These are phyloP conservation scores for Cyprinodon brontotheroides DNA, from an alignment of 2,113 vertebrate species.

Conservation along the genomic window DNA sequence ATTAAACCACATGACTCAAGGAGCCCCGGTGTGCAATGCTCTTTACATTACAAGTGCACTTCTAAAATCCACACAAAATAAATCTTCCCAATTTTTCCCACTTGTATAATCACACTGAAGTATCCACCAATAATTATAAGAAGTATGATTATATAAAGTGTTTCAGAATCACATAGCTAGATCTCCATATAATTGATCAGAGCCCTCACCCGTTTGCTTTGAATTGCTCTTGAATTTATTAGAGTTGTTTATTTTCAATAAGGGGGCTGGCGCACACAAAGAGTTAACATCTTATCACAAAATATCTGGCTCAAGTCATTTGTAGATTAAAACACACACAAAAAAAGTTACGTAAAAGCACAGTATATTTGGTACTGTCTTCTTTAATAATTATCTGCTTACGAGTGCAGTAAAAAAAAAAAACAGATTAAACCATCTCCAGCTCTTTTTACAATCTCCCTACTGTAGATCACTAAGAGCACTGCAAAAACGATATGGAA, in stretches of 20 bases:
- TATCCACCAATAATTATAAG: conserved; percentile 25
- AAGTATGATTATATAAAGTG: conserved; percentile 34
- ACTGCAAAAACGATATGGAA: no score
- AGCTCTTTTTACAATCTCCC: no score
- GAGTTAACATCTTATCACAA: conserved; percentile 28
- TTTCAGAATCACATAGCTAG: neutral
- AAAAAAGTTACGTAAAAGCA: neutral
- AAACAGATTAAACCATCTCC: no score
- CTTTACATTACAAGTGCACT: conserved; percentile 55
- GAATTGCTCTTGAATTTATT: conserved; percentile 28
- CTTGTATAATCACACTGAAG: conserved; percentile 24
- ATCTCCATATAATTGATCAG: conserved; percentile 35
- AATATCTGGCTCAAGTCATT: conserved; percentile 20
- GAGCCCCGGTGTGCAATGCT: conserved; percentile 12
- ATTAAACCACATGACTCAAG: conserved; percentile 31
- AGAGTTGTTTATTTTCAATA: conserved; percentile 22
- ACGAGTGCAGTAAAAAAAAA: no score
- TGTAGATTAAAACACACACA: conserved; percentile 3
- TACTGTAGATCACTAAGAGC: no score
- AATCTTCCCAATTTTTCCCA: conserved; percentile 28
- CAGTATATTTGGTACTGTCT: conserved; percentile 32
- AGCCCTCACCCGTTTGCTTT: conserved; percentile 1
- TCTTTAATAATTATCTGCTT: neutral
- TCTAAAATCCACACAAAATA: conserved; percentile 29
- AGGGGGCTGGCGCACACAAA: conserved; percentile 1